Evolutionary conservation across 2,888 invertebrate genomes (phyloP), one percentile per base, ranked within the genome.

Genomic region (Caradrina clavipalpis): DNA sequence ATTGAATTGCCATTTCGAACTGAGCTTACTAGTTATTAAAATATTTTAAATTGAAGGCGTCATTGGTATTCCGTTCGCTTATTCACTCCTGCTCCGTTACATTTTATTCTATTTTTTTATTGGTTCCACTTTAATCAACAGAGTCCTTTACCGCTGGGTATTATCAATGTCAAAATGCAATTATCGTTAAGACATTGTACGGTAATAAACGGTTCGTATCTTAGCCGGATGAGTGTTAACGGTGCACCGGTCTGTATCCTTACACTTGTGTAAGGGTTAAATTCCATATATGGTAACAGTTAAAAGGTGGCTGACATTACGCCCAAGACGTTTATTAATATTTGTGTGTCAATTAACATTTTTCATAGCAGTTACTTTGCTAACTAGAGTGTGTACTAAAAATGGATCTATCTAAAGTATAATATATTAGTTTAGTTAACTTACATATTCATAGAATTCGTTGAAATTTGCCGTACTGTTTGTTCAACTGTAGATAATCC

Each of bases 111-210:
- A 54, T 81, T 58, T 73, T 81, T 58, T 73, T 69, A 80, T 78
- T 69, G 66, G 69, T 58, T 76, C 73, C 66, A 78, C 68, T 73
- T 75, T 84, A 73, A 76, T 82, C 65, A 74, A 74, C 73, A 22
- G 67, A 69, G 65, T 71, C 55, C 58, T 64, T 84, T 76, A 74
- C 80, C 54, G 54, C 59, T 72, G 60, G 60, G 68, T 73, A 81
- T 77, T 83, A 86, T 80, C 76, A 73, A 83, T 85, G 76, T 76
- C 62, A 81, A 85, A 84, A 85, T 79, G 84, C 73, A 88, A 88
- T 85, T 78, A 83, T 86, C 82, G 79, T 87, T 80, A 76, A 79
- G 67, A 82, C 76, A 82, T 75, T 76, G 76, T 78, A 78, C 47
- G 70, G 74, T 79, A 83, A 81, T 81, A 83, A 86, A 85, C 73